Evolutionary conservation across 2,888 invertebrate genomes (phyloP).

Genomic region (Calameuta filiformis): DNA sequence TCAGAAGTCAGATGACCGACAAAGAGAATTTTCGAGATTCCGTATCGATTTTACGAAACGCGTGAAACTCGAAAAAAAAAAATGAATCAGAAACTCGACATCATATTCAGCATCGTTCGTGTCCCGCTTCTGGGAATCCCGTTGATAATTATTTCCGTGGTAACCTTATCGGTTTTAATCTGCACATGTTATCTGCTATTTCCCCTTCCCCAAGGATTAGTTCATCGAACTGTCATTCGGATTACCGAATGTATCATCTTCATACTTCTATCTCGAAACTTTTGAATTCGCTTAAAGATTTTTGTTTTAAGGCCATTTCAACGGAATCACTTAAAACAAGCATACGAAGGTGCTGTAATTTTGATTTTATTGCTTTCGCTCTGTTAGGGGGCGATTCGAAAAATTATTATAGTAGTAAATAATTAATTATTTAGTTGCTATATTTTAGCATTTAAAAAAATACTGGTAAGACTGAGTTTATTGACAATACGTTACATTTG

Average conservation of each 20-base stretch:
- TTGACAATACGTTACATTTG: too few species aligned
- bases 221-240: background rate
- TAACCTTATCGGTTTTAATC: background rate
- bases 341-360: too few species aligned
- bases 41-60: background rate
- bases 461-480: too few species aligned
- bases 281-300: background rate
- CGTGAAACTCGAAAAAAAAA: too few species aligned
- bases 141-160: background rate
- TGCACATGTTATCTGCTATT: background rate
- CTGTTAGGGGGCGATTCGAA: too few species aligned
- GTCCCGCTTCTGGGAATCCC: background rate
- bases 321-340: too few species aligned
- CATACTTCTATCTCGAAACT: background rate
- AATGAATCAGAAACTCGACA: too few species aligned
- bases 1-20: constrained; percentile 33
- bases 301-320: too few species aligned
- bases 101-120: background rate
- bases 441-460: too few species aligned
- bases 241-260: background rate
- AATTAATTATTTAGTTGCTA: too few species aligned
- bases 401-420: too few species aligned
- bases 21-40: constrained; percentile 14
- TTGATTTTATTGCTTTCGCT: too few species aligned
- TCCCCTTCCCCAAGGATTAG: background rate